A percentile compares a stretch with the other conserved stretches of the same genome.
Evolutionary conservation across 2,888 invertebrate genomes (phyloP).

Genomic region (Scelioninae gen. 1): DNA sequence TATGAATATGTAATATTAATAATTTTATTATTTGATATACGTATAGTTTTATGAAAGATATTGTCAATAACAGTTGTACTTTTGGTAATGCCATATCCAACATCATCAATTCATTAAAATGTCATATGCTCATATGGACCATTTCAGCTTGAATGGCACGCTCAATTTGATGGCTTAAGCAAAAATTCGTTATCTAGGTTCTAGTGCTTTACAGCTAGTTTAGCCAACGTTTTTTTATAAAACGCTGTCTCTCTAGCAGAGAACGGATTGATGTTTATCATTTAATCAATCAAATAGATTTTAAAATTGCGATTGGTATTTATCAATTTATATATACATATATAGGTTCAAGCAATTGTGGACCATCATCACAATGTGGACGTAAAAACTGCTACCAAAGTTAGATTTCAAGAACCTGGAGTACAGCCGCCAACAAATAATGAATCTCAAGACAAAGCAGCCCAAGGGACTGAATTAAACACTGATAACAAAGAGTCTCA

Average conservation of each 20-base stretch:
- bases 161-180: conserved; percentile 80
- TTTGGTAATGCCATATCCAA: conserved; percentile 58
- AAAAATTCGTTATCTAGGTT: conserved; percentile 76
- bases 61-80: conserved; percentile 36
- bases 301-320: background rate
- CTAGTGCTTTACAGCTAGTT: conserved; percentile 80
- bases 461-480: conserved; percentile 76
- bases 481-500: conserved; percentile 77
- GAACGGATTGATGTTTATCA: conserved; percentile 55
- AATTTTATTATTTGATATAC: too few species aligned
- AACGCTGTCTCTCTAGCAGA: conserved; percentile 50
- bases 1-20: too few species aligned
- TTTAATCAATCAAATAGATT: conserved; percentile 24
- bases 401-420: conserved; percentile 92
- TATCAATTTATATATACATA: conserved; percentile 5
- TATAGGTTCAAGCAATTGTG: conserved; percentile 95
- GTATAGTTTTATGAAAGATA: too few species aligned
- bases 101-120: conserved; percentile 55
- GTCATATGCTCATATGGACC: conserved; percentile 69
- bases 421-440: conserved; percentile 76
- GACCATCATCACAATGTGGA: conserved; percentile 93
- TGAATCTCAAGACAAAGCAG: conserved; percentile 78
- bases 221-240: conserved; percentile 65
- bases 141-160: conserved; percentile 81
- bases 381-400: conserved; percentile 92